Conservation (phyloP, 2,888 invertebrate species). For the Zygaena filipendulae region DNA sequence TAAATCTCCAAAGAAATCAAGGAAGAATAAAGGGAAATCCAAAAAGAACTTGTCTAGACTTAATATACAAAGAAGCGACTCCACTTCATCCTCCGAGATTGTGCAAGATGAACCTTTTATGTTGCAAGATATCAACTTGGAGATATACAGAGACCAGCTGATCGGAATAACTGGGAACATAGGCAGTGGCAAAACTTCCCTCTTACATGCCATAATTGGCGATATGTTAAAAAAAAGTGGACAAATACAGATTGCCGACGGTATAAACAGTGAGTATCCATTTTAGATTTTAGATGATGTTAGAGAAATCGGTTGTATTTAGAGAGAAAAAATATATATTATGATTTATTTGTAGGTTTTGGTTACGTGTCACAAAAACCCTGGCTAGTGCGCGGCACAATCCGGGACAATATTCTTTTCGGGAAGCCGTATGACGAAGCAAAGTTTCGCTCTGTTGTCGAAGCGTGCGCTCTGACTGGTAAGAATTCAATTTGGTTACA, state of each 20-base stretch:
- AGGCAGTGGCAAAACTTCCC: conserved; percentile 91
- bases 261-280: conserved; percentile 66
- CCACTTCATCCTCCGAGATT: conserved; percentile 33
- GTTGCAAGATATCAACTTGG: conserved; percentile 38
- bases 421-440: conserved; percentile 83
- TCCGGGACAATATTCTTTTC: conserved; percentile 94
- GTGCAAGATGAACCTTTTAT: conserved; percentile 34
- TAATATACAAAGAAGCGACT: conserved; percentile 35
- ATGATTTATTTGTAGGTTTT: conserved; percentile 66
- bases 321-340: conserved; percentile 1
- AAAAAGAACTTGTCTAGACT: conserved; percentile 40
- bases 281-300: background rate
- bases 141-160: conserved; percentile 74
- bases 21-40: conserved; percentile 61
- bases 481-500: too few species aligned
- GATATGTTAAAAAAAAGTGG: conserved; percentile 82
- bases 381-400: conserved; percentile 92
- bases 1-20: conserved; percentile 31
- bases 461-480: conserved; percentile 85
- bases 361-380: conserved; percentile 90
- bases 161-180: conserved; percentile 90
- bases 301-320: too few species aligned
- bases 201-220: conserved; percentile 86
- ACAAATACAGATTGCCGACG: conserved; percentile 74
- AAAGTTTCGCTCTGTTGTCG: conserved; percentile 82